These are phyloP conservation scores for Agrochola lychnidis DNA, from an alignment of 2,888 invertebrate genomes.

Conservation along the genomic window DNA sequence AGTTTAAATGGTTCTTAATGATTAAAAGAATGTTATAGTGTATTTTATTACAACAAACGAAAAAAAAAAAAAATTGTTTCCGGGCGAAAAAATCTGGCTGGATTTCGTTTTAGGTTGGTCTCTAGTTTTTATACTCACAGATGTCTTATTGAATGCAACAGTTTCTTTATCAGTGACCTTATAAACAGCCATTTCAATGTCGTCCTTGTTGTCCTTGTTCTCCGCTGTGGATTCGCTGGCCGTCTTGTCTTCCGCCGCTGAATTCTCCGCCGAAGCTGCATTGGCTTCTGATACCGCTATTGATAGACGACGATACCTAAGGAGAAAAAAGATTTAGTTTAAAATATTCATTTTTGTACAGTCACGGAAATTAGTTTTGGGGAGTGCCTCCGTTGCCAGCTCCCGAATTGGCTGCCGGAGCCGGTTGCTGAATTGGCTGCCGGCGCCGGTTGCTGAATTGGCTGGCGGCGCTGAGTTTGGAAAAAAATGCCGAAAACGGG, in stretches of 20 bases:
- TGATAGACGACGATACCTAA: conserved; percentile 89
- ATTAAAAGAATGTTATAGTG: neutral
- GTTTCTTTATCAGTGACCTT: conserved; percentile 83
- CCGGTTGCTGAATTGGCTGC: too few species aligned
- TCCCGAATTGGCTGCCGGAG: too few species aligned
- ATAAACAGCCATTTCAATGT: conserved; percentile 80
- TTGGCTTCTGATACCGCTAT: conserved; percentile 85
- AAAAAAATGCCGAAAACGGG: too few species aligned
- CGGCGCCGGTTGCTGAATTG: too few species aligned
- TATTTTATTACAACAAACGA: neutral
- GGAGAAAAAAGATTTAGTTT: neutral
- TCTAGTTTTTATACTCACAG: conserved; percentile 65
- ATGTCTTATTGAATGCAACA: conserved; percentile 81
- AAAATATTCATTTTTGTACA: neutral
- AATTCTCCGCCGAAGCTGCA: conserved; percentile 76
- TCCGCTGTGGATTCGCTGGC: conserved; percentile 74
- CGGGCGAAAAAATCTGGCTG: neutral
- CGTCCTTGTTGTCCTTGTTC: conserved; percentile 74
- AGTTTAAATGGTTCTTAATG: neutral
- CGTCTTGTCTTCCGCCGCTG: conserved; percentile 77
- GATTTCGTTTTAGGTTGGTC: too few species aligned
- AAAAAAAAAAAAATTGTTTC: too few species aligned
- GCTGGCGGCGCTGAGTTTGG: too few species aligned
- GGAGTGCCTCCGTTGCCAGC: too few species aligned
- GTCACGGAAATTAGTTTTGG: neutral